These are phyloP conservation scores for Strigamia maritima DNA, from an alignment of 2,888 invertebrate genomes.

Conservation along the genomic window DNA sequence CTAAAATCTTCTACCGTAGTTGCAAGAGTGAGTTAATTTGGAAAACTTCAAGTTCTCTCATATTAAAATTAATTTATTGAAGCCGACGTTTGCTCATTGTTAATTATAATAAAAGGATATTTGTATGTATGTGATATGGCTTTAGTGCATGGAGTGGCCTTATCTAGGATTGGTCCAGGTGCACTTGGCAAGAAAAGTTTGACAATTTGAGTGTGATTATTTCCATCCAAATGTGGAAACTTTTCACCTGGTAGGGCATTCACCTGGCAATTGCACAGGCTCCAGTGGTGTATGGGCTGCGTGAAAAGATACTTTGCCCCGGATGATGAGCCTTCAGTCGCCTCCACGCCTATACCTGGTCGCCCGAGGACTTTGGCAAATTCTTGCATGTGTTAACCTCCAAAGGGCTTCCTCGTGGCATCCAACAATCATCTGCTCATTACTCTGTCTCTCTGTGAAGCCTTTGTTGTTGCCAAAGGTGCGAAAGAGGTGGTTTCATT, in stretches of 20 bases:
- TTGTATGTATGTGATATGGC: background rate
- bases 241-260: conserved; percentile 28
- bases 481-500: conserved; percentile 31
- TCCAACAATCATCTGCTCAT: conserved; percentile 19
- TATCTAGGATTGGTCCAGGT: background rate
- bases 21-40: too few species aligned
- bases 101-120: background rate
- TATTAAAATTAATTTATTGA: background rate
- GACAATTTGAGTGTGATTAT: background rate
- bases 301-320: conserved; percentile 28
- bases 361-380: conserved; percentile 25
- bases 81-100: background rate
- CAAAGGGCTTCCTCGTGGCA: conserved; percentile 34
- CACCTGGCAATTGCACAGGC: conserved; percentile 7
- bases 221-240: conserved; percentile 32
- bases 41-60: background rate
- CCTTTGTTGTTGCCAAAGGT: conserved; percentile 21
- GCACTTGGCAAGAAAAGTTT: background rate
- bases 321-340: conserved; percentile 29
- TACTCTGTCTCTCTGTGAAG: conserved; percentile 17
- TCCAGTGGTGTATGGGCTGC: conserved; percentile 30
- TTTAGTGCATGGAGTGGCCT: background rate
- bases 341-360: conserved; percentile 23
- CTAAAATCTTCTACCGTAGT: too few species aligned
- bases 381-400: conserved; percentile 34